Evolutionary conservation across 2,797 vertebrate genomes (phyloP), one percentile per base, ranked within the genome.

Genomic region (Gadopsis bispinosus): DNA sequence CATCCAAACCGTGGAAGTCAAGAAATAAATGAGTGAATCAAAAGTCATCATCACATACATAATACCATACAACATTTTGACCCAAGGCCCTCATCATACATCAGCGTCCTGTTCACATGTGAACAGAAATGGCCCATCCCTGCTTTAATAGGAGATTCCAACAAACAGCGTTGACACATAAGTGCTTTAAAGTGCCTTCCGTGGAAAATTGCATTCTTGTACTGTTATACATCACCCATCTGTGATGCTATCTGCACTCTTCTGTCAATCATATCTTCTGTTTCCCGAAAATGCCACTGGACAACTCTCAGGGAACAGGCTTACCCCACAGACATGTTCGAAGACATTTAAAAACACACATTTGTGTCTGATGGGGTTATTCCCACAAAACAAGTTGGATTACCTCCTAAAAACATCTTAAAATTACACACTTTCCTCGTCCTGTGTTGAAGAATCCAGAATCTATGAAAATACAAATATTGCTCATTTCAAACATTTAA

Each of bases 241-340:
- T 33, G 33, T 12, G 47, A 72, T 16, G 11, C 22, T 6, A 14
- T 51, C 47, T 51, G 45, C 19, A 33, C 8, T 19, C 13, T 31
- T 12, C 33, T 1, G 10, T 39, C 62, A 48, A 8, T 3, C 12
- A 51, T 22, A 31, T 33, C 16, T 22, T 45, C 11, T 48, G 20
- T 54, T 67, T 67, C 50, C 63, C 11, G 66, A 14, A 66, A 20
- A 66, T 39, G 22, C 8, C 20, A 37, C 14, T 47, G 50, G 29
- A 16, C 31, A 22, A 35, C 60, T 22, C 43, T 43, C 11, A 62
- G 26, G 43, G 20, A 43, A 62, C 35, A 41, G 17, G 11, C 19
- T 20, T 20, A 29, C 43, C 39, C 19, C 10, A 4, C 26, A 47
- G 39, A 22, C 39, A 47, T 59, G 22, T 55, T 31, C 55, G 4